Conservation (phyloP, 2,113 vertebrate genomes). For the Chloebia gouldiae region DNA sequence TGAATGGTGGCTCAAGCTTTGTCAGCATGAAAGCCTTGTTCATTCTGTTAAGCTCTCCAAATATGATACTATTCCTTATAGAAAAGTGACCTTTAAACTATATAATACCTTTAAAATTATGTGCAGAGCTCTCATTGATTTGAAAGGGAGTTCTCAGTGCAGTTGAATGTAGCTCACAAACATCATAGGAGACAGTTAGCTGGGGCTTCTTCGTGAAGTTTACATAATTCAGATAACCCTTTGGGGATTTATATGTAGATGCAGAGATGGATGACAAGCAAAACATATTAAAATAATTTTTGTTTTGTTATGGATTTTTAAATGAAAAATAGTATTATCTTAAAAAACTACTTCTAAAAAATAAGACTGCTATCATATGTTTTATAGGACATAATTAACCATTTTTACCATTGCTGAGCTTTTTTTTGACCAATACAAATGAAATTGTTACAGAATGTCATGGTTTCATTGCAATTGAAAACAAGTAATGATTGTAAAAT, state of each 20-base stretch:
- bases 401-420: neutral
- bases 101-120: neutral
- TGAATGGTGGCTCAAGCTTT: neutral
- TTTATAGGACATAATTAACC: neutral
- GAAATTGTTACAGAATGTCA: neutral
- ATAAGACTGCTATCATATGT: neutral
- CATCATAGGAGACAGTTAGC: neutral
- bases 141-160: neutral
- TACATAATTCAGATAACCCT: neutral
- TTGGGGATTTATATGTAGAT: neutral
- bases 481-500: neutral
- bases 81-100: neutral
- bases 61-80: neutral
- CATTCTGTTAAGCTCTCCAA: neutral
- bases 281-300: neutral
- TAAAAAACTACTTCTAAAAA: neutral
- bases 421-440: neutral
- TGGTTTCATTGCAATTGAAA: neutral
- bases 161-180: neutral
- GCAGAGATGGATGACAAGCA: neutral
- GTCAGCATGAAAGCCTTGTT: neutral
- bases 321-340: neutral
- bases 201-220: neutral
- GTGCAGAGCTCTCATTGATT: neutral
- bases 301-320: accelerated